Evolutionary conservation across 2,113 vertebrate species (phyloP), one percentile per base, ranked within the genome.

Genomic region (Boleophthalmus pectinirostris): DNA sequence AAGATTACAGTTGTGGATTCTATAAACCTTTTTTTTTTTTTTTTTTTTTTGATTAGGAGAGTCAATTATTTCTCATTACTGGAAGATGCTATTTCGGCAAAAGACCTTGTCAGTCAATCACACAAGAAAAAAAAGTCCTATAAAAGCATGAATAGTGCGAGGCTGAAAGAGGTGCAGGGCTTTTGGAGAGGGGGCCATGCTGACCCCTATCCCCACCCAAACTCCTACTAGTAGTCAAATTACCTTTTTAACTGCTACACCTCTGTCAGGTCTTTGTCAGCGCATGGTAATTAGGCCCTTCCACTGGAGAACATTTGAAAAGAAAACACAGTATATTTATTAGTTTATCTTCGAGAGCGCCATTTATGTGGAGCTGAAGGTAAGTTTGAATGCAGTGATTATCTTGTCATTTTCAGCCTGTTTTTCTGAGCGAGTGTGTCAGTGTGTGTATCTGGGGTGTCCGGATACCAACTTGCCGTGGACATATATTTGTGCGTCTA

Each of bases 311-410:
- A 83, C 87, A 85, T 91, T 90, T 91, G 87, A 93, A 94, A 86
- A 90, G 85, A 93, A 92, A 92, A 93, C 90, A 93, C 90, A 92
- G 87, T 94, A 88, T 93, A 93, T 94, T 94, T 94, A 94, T 93
- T 93, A 89, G 91, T 93, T 94, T 92, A 88, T 90, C 89, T 88
- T 76, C 73, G 82, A 82, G 79, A 88, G 86, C 92, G 89, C 87
- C 89, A 88, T 92, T 90, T 92, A 86, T 74, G 77, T 82, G 60
- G 85, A 82, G 86, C 91, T 91, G 89, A 92, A 94, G 92, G 92
- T 94, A 93, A 92, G 88, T 91, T 90, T 90, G 88, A 93, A 94
- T 92, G 92, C 85, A 76, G 88, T 93, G 85, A 94, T 94, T 94
- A 94, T 94, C 91, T 93, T 94, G 93, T 93, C 93, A 94, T 91